These are phyloP conservation scores for Onychostoma macrolepis DNA, from an alignment of 2,113 vertebrate genomes.

Conservation along the genomic window DNA sequence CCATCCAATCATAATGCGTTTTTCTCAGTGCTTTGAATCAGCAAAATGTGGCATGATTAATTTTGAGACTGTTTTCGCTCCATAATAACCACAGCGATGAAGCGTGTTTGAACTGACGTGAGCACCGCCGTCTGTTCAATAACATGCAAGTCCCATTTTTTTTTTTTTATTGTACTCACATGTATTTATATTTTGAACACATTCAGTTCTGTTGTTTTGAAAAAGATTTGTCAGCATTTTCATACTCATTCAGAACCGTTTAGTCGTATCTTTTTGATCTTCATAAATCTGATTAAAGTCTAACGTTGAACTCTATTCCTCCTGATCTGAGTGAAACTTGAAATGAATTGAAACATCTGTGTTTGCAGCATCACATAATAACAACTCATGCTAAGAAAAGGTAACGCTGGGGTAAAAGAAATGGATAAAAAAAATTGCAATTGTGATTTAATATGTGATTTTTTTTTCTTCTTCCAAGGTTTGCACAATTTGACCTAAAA, in stretches of 20 bases:
- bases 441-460: neutral
- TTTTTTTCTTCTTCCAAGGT: neutral
- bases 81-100: neutral
- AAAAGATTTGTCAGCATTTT: neutral
- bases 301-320: neutral
- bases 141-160: neutral
- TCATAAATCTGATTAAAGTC: neutral
- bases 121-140: too few relatives aligned
- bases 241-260: neutral
- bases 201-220: neutral
- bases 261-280: neutral
- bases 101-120: neutral
- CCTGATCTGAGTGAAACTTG: neutral
- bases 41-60: neutral
- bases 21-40: neutral
- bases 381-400: neutral
- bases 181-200: conserved; percentile 2
- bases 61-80: neutral
- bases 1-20: neutral
- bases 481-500: neutral
- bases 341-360: neutral
- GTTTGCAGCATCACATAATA: neutral
- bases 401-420: too few relatives aligned
- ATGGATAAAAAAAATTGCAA: too few relatives aligned
- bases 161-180: neutral